Base-by-base conservation (phyloP, 2,888 invertebrate genomes). In the Campoplex capitator region DNA sequence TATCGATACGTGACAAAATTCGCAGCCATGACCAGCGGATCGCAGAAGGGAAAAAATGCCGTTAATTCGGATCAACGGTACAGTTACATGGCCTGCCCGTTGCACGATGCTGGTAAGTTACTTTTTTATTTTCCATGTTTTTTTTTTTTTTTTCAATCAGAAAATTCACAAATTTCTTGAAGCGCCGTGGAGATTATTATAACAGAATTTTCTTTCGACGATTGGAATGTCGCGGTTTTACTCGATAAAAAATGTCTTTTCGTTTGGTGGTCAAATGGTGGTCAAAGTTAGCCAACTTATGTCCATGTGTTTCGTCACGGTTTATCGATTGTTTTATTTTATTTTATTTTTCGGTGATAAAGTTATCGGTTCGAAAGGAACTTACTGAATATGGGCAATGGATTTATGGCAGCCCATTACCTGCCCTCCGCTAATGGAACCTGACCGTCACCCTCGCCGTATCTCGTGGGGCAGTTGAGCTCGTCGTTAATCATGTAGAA, bases 71-170 rank as follows among this genome's bases (percentile, higher is more conserved):
- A 91, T 76, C 92, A 93, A 79, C 90, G 92, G 2, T 94, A 93
- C 87, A 90, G 91, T 35, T 94, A 94, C 84, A 92, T 92, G 91
- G 93, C 94, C 4, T 94, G 94, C 79, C 94, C 94, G 28, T 82
- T 93, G 3, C 91, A 93, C 84, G 93, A 93, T 58, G 90, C 91
- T 35, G 91, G 93, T 93, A 80, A 93, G 93, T 89, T 77, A 16
- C 67, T 23, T 13, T 32, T 35, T n/a, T 54, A 23, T 23, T 23
- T 23, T 23, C 23, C 28, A 42, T 65, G 3, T 8, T 58, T 56
- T 28, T 62, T 68, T 48, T 2, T 8, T 58, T 56, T 28, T 62
- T 68, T 48, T n/a, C 35, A 62, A 54, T 82, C 28, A 48, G 11
- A 56, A 18, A 56, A 13, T 32, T 32, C 18, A 45, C 48, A 3